phyloP scores from a whole-genome alignment of 2,113 vertebrate genomes.

The Eolophus roseicapilla region DNA sequence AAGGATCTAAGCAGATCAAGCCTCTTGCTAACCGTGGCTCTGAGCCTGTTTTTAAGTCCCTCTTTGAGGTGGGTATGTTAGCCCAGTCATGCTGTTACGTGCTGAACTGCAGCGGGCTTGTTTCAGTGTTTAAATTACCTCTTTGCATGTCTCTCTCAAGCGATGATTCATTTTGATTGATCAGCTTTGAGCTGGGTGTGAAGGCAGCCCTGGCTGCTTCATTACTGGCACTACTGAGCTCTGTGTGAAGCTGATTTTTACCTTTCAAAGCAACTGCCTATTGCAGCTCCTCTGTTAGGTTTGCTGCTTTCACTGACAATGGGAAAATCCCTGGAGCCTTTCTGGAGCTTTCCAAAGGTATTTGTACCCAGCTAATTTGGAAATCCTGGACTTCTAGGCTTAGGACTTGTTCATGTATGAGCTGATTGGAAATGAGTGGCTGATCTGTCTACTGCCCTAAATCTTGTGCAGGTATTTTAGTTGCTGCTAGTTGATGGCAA shows the following conservation, averaged over 20 bases:
- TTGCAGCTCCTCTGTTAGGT: background rate
- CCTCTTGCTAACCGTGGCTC: background rate
- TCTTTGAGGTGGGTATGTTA: background rate
- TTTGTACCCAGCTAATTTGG: background rate
- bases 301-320: background rate
- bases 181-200: background rate
- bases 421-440: background rate
- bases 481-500: background rate
- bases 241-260: background rate
- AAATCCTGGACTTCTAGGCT: background rate
- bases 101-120: constrained; percentile 33
- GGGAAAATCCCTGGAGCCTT: background rate
- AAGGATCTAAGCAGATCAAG: background rate
- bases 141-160: background rate
- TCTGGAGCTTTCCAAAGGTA: background rate
- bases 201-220: background rate
- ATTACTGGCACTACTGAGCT: background rate
- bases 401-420: background rate
- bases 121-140: constrained; percentile 11
- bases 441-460: background rate
- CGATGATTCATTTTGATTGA: constrained; percentile 52
- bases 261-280: background rate
- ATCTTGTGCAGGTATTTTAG: background rate
- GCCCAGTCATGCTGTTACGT: constrained; percentile 36
- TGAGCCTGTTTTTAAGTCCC: background rate